Base-by-base conservation (phyloP, 2,888 invertebrate species). In the Molorchus minor region DNA sequence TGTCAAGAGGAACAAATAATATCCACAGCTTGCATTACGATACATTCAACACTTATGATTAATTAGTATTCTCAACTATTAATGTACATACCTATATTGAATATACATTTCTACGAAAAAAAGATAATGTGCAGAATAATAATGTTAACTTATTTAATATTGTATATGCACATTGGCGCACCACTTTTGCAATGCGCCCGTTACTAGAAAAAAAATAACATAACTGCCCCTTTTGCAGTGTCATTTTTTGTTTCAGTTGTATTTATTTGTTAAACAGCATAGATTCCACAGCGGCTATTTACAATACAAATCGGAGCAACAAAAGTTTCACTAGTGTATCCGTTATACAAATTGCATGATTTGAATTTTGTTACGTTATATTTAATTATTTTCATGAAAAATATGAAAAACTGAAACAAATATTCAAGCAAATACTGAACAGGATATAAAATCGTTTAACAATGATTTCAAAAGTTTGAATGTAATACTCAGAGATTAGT, bases 141-240 rank as follows among this genome's bases (percentile, higher is more conserved):
- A 62, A 62, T 60, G 44, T 49, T 49, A 55, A 58, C 61, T 56
- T 63, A 63, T 63, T 63, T 65, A 58, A 58, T 63, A 56, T 52
- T 55, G 56, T 62, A 65, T 4, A 25, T 25, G 33, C 58, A 62
- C 44, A n/a, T n/a, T n/a, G n/a, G n/a, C n/a, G n/a, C 62, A 56
- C 57, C 64, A 59, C 65, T 63, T 65, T 63, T 66, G 68, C n/a
- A 66, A 61, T 64, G 61, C 66, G 62, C 62, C 62, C 16, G 12
- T 16, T 10, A 21, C 12, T 33, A 25, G 46, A 54, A 41, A 10
- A 21, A 51, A 58, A 52, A 49, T 25, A 40, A 47, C 40, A 52
- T n/a, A n/a, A n/a, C n/a, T n/a, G n/a, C n/a, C n/a, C 43, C 56
- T 55, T 51, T 60, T 45, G 16, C 55, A 10, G 38, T 12, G 29